Base-by-base conservation (phyloP, 2,797 vertebrate genomes). In the Sus cebifrons region DNA sequence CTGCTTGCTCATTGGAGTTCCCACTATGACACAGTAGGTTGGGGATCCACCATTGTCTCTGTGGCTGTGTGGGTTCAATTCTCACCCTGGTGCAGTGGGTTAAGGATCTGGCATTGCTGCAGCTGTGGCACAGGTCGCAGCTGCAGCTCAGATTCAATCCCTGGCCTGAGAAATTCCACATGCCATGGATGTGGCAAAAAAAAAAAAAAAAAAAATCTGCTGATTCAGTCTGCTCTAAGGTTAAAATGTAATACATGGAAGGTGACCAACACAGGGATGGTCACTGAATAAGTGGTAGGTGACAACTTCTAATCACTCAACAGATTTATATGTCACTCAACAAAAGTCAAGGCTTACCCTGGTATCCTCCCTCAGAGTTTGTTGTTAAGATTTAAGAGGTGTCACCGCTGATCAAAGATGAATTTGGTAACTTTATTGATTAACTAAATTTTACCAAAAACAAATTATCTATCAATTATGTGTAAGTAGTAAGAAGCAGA, bases 371-470 rank as follows among this genome's bases (percentile, higher is more conserved):
- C 58, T n/a, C 36, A 32, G 1, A 68, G 9, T 77, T 88, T 81
- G 16, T 36, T 67, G 13, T 70, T 79, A 71, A 21, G 21, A 68
- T 6, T 62, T 36, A 87, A 94, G 1, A 79, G 64, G 25, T 16
- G 12, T 11, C 52, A 85, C 6, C 86, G 36, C 49, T 60, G 17
- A 92, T 52, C 14, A 79, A 70, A 40, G 17, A 58, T 32, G n/a
- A 88, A 71, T 56, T 36, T n/a, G 23, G 65, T 56, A 49, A 5
- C 11, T 89, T 68, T 74, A 68, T 73, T 36, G 36, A 36, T 52
- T 60, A 13, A 73, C 21, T 54, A 74, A 89, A 70, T 82, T 64
- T 52, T 36, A 83, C 62, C 82, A 70, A 97, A 94, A 44, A 62
- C 20, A 20, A 77, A 27, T 86, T 87, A 32, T 49, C 21, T 54